Evolutionary conservation across 2,797 vertebrate genomes (phyloP).

Genomic region (Netta rufina): DNA sequence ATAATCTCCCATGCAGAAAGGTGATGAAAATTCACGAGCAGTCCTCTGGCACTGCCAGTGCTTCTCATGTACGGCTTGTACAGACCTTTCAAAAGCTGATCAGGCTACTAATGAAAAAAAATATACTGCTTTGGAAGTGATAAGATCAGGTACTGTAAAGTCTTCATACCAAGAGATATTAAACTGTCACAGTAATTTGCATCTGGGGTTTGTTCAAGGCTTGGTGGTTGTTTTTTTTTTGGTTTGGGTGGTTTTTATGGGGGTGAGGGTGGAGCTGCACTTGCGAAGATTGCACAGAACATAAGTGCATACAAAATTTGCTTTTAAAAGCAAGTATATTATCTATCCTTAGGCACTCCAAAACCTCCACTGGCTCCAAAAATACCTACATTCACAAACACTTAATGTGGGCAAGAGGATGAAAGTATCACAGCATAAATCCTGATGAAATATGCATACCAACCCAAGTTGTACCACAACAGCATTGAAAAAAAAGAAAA

Average conservation of each 20-base stretch:
- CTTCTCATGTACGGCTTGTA: not conserved
- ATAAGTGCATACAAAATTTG: not conserved
- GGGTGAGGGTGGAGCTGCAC: not conserved
- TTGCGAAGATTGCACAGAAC: not conserved
- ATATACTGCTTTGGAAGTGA: not conserved
- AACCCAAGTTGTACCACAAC: not conserved
- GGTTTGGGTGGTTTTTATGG: not conserved
- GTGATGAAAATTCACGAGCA: not conserved
- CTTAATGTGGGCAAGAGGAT: not conserved
- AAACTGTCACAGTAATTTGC: not conserved
- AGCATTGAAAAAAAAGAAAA: not conserved
- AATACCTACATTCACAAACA: constrained; percentile 4
- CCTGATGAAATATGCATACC: not conserved
- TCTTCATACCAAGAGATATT: not conserved
- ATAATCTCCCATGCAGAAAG: not conserved
- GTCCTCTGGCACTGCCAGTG: not conserved
- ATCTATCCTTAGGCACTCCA: not conserved
- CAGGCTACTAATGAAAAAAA: not conserved
- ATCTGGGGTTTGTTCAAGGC: not conserved
- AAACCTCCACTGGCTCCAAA: not conserved
- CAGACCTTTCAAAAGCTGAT: not conserved
- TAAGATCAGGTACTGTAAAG: not conserved
- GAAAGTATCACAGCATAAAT: not conserved
- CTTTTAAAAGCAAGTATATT: not conserved
- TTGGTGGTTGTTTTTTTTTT: rapidly evolving